Evolutionary conservation across 2,113 vertebrate species (phyloP).

Genomic region (Acrocephalus kingi): DNA sequence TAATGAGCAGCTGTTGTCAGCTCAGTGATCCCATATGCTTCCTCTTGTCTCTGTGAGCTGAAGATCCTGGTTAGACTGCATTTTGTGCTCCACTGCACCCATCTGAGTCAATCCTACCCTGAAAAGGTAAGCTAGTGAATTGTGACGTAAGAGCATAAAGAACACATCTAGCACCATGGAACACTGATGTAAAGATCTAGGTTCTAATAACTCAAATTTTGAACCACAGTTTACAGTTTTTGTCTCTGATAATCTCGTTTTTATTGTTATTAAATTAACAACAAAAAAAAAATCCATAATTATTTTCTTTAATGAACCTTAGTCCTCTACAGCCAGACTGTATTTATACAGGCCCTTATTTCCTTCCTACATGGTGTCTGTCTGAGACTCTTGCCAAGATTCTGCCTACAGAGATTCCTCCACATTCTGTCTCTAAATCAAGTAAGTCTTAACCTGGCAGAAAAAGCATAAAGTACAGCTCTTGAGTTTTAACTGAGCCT

Average conservation of each 20-base stretch:
- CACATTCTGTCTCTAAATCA: not conserved
- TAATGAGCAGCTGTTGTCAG: not conserved
- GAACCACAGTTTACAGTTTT: not conserved
- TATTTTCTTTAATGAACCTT: not conserved
- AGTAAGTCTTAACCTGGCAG: not conserved
- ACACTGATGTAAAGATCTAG: not conserved
- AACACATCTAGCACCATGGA: not conserved
- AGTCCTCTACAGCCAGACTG: not conserved
- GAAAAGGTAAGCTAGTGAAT: not conserved
- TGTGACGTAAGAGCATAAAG: not conserved
- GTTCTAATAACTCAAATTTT: not conserved
- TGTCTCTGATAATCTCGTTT: not conserved
- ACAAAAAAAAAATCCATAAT: not conserved
- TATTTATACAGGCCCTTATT: not conserved
- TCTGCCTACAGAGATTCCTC: not conserved
- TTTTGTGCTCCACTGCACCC: not conserved
- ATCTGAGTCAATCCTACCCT: not conserved
- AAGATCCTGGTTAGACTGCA: not conserved
- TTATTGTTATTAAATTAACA: not conserved
- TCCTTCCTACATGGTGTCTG: not conserved
- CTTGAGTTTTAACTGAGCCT: not conserved
- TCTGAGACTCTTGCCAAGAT: not conserved
- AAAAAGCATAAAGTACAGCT: not conserved
- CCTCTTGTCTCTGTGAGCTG: not conserved
- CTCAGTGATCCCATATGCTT: not conserved